Conservation (phyloP, 2,797 vertebrate species). For the Gymnoscopelus braueri region DNA sequence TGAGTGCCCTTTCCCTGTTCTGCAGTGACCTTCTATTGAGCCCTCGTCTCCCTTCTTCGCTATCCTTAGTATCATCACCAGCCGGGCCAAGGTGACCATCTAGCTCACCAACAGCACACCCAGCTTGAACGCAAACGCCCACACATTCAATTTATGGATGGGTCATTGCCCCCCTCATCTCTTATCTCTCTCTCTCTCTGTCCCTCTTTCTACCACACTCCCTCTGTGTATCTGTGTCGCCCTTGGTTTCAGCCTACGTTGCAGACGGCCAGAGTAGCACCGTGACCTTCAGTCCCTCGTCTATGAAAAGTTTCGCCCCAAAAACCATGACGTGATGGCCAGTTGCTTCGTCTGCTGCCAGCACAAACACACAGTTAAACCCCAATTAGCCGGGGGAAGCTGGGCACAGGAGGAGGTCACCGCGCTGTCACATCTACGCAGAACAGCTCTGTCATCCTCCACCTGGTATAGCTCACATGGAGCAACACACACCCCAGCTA, state of each 20-base stretch:
- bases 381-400: slow-evolving; percentile 48
- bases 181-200: slow-evolving; percentile 24
- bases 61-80: slow-evolving; percentile 41
- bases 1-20: slow-evolving; percentile 35
- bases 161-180: not conserved
- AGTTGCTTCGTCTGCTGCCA: slow-evolving; percentile 40
- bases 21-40: slow-evolving; percentile 49
- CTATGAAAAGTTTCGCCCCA: slow-evolving; percentile 54
- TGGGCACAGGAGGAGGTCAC: slow-evolving; percentile 31
- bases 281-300: slow-evolving; percentile 59
- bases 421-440: slow-evolving; percentile 20
- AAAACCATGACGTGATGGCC: slow-evolving; percentile 33
- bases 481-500: too few relatives aligned
- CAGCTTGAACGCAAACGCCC: slow-evolving; percentile 42
- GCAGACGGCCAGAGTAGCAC: slow-evolving; percentile 26
- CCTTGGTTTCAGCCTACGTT: slow-evolving; percentile 33
- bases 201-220: slow-evolving; percentile 4
- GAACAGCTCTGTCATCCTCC: slow-evolving; percentile 12
- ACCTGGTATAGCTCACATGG: slow-evolving; percentile 5
- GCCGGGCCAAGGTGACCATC: slow-evolving; percentile 62
- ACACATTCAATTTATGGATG: slow-evolving; percentile 28
- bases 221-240: slow-evolving; percentile 15
- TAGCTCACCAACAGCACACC: slow-evolving; percentile 16
- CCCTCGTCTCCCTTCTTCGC: slow-evolving; percentile 32
- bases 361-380: slow-evolving; percentile 64